phyloP scores from a whole-genome alignment of 2,888 invertebrate genomes.

The Entomobrya multifasciata region DNA sequence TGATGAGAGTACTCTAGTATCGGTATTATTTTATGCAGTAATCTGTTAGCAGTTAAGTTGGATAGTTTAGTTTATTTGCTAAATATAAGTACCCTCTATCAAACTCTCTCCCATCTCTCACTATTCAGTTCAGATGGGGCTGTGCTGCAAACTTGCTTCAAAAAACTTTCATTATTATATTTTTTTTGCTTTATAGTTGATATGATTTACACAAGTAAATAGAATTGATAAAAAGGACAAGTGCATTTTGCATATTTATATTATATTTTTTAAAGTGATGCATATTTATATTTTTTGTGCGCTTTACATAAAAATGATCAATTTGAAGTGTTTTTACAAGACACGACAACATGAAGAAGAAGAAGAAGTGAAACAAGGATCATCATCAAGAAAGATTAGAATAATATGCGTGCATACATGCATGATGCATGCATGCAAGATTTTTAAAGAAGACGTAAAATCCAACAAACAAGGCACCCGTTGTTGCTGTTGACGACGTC shows the following conservation, averaged over 20 bases:
- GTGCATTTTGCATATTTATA: background rate
- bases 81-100: background rate
- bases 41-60: no score
- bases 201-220: constrained; percentile 48
- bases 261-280: no score
- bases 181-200: constrained; percentile 30
- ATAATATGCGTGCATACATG: no score
- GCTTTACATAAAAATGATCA: constrained; percentile 46
- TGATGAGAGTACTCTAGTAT: no score
- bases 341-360: background rate
- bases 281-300: background rate
- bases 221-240: background rate
- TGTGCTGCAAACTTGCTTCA: background rate
- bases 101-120: background rate
- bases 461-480: constrained; percentile 38
- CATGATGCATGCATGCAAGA: background rate
- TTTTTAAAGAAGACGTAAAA: background rate
- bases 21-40: no score
- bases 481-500: constrained; percentile 9
- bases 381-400: background rate
- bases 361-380: background rate
- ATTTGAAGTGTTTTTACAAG: constrained; percentile 9
- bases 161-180: constrained; percentile 67
- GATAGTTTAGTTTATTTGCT: background rate
- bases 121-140: background rate